Evolutionary conservation across 2,797 vertebrate species (phyloP).

Genomic region (Myiotriccus ornatus): DNA sequence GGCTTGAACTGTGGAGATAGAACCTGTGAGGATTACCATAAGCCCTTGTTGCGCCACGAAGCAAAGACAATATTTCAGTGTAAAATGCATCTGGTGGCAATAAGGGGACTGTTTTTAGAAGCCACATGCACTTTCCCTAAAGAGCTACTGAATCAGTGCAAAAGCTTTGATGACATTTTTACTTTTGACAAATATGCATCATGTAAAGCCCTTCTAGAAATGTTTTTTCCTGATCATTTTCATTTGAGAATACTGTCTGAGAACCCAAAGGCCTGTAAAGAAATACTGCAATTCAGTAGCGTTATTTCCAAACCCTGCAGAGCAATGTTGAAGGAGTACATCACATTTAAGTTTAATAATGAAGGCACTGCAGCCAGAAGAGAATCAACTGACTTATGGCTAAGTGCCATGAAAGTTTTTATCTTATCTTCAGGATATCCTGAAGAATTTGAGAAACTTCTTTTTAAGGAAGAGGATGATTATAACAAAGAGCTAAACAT

Average conservation of each 20-base stretch:
- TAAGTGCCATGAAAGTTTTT: slow-evolving; percentile 73
- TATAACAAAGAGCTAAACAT: slow-evolving; percentile 69
- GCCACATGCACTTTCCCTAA: slow-evolving; percentile 62
- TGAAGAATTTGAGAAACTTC: slow-evolving; percentile 73
- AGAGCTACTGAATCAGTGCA: slow-evolving; percentile 53
- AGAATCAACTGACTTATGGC: slow-evolving; percentile 80
- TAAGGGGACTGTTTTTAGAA: slow-evolving; percentile 76
- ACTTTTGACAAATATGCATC: slow-evolving; percentile 43
- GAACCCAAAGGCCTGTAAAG: slow-evolving; percentile 69
- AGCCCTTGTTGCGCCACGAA: slow-evolving; percentile 63
- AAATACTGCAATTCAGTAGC: slow-evolving; percentile 60
- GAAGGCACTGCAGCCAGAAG: slow-evolving; percentile 57
- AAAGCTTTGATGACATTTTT: slow-evolving; percentile 63
- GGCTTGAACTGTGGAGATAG: slow-evolving; percentile 74
- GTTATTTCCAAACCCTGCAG: slow-evolving; percentile 50
- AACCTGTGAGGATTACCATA: slow-evolving; percentile 70
- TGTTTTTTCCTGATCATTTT: slow-evolving; percentile 78
- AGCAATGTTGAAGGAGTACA: slow-evolving; percentile 66
- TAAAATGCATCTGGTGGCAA: slow-evolving; percentile 73
- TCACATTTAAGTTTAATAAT: slow-evolving; percentile 57
- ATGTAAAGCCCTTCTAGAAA: slow-evolving; percentile 69
- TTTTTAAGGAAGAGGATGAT: slow-evolving; percentile 73
- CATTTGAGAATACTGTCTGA: slow-evolving; percentile 77
- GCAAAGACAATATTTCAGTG: slow-evolving; percentile 69
- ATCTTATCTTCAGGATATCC: slow-evolving; percentile 73